Percentiles rank a stretch among this genome's conserved stretches.
Evolutionary conservation across 2,797 vertebrate species (phyloP).

Genomic region (Poeciliopsis paucimaculata): DNA sequence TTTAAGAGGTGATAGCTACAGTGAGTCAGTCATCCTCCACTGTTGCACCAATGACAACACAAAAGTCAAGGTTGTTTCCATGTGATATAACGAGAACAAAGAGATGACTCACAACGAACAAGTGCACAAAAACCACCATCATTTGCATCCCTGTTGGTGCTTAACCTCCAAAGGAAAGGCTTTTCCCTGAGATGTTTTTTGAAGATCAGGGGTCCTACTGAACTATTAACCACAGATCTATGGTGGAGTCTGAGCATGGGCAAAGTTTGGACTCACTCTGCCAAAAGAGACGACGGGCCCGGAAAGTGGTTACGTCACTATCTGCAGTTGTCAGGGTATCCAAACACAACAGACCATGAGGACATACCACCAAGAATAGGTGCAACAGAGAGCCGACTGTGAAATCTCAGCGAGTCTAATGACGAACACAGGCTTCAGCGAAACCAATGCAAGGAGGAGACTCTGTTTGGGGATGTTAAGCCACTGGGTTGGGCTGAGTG

Average conservation of each 20-base stretch:
- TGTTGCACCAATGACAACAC: constrained; percentile 55
- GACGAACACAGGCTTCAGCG: constrained; percentile 30
- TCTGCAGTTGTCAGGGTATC: constrained; percentile 80
- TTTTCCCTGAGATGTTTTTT: constrained; percentile 17
- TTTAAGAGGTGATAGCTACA: constrained; percentile 32
- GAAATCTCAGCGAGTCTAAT: constrained; percentile 54
- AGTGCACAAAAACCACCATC: constrained; percentile 35
- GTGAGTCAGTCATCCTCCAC: constrained; percentile 53
- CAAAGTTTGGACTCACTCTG: constrained; percentile 72
- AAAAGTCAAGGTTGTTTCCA: constrained; percentile 42
- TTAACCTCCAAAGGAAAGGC: constrained; percentile 21
- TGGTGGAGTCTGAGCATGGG: constrained; percentile 28
- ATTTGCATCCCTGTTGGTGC: constrained; percentile 3
- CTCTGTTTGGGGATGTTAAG: constrained; percentile 27
- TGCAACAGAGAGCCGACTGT: constrained; percentile 52
- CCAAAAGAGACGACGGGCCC: constrained; percentile 51
- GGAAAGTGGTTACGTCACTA: constrained; percentile 65
- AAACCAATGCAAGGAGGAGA: constrained; percentile 40
- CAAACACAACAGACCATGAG: constrained; percentile 80
- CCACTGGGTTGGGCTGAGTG: constrained; percentile 33
- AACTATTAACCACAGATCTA: constrained; percentile 6
- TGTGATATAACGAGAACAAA: constrained; percentile 59
- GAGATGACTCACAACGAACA: constrained; percentile 67
- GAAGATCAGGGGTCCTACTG: not conserved
- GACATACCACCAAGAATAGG: constrained; percentile 80